Base-by-base conservation (phyloP, 2,888 invertebrate species). In the Dicranocentrus wangi region DNA sequence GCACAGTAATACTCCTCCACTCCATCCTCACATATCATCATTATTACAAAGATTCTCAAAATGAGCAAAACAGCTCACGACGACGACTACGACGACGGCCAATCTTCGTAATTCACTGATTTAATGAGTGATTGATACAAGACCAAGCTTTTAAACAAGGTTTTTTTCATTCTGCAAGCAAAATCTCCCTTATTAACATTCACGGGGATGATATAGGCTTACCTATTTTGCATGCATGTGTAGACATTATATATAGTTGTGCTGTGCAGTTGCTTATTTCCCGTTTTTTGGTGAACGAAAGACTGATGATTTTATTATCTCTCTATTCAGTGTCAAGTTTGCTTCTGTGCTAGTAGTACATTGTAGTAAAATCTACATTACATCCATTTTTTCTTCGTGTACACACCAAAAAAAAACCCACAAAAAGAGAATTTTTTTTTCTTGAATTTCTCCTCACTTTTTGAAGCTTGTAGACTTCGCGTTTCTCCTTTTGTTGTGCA, bases 301-400 rank as follows among this genome's bases (percentile, higher is more conserved):
- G 76, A 69, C 76, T 77, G 76, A 77, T 69, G 76, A 69, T 77
- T 77, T 69, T 69, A 77, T 69, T 77, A 77, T 68, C 76, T 66
- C 13, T 25, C 23, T 65, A 69, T 69, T 77, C 61, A 69, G 69
- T 77, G 76, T 77, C 69, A 77, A 77, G 65, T 58, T 68, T 60
- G 68, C 76, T 77, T 61, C 76, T 77, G 75, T 42, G 55, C 23
- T 55, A 55, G 25, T 55, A 21, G 55, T 55, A 23, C 55, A 55
- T 7, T n/a, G n/a, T n/a, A n/a, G n/a, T n/a, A n/a, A n/a, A n/a
- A n/a, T n/a, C n/a, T n/a, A n/a, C n/a, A n/a, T n/a, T n/a, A n/a
- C n/a, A n/a, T n/a, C n/a, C n/a, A n/a, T n/a, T n/a, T n/a, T n/a
- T n/a, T n/a, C n/a, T n/a, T n/a, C 8, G 7, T 51, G 51, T 8